Percentiles rank a stretch among this genome's conserved stretches.
These are phyloP conservation scores for Limnothrissa miodon DNA, from an alignment of 2,113 vertebrate species.

Conservation along the genomic window DNA sequence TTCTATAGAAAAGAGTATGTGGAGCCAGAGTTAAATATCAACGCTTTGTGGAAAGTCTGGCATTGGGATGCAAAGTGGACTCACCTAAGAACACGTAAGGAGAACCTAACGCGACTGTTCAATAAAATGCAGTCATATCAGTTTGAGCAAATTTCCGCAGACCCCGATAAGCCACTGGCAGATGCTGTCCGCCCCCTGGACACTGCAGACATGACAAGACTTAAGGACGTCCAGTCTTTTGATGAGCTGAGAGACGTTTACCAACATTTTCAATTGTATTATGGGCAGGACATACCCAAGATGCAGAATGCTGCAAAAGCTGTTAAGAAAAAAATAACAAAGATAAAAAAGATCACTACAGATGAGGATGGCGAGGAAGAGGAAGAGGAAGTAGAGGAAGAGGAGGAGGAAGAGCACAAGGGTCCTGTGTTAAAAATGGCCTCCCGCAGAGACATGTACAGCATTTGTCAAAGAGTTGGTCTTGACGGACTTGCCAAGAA, in stretches of 20 bases:
- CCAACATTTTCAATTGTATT: slow-evolving; percentile 96
- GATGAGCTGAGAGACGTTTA: slow-evolving; percentile 96
- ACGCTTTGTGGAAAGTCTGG: slow-evolving; percentile 97
- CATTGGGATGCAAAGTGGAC: slow-evolving; percentile 99
- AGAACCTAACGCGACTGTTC: slow-evolving; percentile 93
- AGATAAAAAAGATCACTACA: slow-evolving; percentile 81
- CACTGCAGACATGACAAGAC: slow-evolving; percentile 90
- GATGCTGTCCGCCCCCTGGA: slow-evolving; percentile 94
- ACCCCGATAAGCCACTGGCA: slow-evolving; percentile 95
- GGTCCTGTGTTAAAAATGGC: slow-evolving; percentile 96
- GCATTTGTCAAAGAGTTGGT: slow-evolving; percentile 92
- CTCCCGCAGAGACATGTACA: slow-evolving; percentile 96
- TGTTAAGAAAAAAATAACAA: slow-evolving; percentile 88
- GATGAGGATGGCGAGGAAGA: slow-evolving; percentile 80
- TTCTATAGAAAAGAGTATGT: slow-evolving; percentile 99
- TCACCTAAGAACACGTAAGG: slow-evolving; percentile 92
- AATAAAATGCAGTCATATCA: slow-evolving; percentile 98
- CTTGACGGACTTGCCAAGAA: slow-evolving; percentile 97
- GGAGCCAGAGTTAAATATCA: slow-evolving; percentile 95
- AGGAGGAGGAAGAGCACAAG: slow-evolving; percentile 89
- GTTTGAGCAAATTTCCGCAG: slow-evolving; percentile 96
- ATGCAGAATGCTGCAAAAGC: slow-evolving; percentile 95
- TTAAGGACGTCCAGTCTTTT: slow-evolving; percentile 95
- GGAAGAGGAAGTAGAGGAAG: slow-evolving; percentile 71
- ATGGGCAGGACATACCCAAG: slow-evolving; percentile 95